Percentiles rank a stretch among this genome's conserved stretches.
phyloP scores from a whole-genome alignment of 1,140 invertebrate species.

The Latrodectus geometricus region DNA sequence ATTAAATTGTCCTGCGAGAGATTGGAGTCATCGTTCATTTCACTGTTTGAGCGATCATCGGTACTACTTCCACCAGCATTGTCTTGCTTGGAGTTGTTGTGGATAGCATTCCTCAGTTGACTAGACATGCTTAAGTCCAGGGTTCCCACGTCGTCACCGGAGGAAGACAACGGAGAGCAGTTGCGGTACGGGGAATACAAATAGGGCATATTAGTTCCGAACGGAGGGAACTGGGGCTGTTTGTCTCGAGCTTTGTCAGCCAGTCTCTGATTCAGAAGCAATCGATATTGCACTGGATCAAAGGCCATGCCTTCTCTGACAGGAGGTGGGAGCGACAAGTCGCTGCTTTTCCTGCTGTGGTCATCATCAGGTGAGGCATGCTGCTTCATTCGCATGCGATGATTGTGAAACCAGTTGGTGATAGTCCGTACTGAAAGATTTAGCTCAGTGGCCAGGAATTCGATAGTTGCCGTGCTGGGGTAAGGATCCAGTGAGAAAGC shows the following conservation, averaged over 20 bases:
- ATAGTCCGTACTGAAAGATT: slow-evolving; percentile 94
- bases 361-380: slow-evolving; percentile 66
- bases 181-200: slow-evolving; percentile 51
- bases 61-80: slow-evolving; percentile 51
- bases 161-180: slow-evolving; percentile 53
- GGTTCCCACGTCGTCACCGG: slow-evolving; percentile 64
- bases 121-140: slow-evolving; percentile 82
- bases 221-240: slow-evolving; percentile 27
- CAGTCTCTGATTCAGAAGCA: slow-evolving; percentile 84
- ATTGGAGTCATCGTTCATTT: slow-evolving; percentile 59
- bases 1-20: slow-evolving; percentile 41
- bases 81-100: slow-evolving; percentile 15
- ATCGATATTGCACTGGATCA: slow-evolving; percentile 89
- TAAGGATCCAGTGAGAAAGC: slow-evolving; percentile 97
- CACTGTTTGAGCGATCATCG: slow-evolving; percentile 54
- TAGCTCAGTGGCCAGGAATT: slow-evolving; percentile 91
- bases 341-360: slow-evolving; percentile 11
- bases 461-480: slow-evolving; percentile 94
- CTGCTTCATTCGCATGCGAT: slow-evolving; percentile 97
- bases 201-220: slow-evolving; percentile 26
- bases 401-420: slow-evolving; percentile 99
- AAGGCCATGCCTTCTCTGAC: slow-evolving; percentile 72
- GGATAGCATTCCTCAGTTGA: slow-evolving; percentile 50
- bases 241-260: slow-evolving; percentile 52
- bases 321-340: slow-evolving; percentile 13